Conservation (phyloP, 2,888 invertebrate species). For the Hesperia comma region DNA sequence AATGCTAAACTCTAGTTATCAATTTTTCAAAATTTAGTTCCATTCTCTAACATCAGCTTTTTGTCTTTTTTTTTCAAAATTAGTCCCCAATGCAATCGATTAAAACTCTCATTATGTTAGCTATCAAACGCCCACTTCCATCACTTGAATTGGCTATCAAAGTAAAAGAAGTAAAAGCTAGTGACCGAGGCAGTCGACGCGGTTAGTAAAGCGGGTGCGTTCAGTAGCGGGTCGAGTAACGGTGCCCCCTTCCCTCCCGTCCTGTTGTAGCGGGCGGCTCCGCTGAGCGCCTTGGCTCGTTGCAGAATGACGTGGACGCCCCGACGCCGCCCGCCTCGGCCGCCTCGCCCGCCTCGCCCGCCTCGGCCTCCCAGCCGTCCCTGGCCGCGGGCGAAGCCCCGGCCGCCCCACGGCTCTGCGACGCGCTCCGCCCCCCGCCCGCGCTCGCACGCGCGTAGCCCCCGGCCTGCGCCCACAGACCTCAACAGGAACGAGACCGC, state of each 20-base stretch:
- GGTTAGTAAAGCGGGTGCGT: constrained; percentile 53
- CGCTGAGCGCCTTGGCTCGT: constrained; percentile 80
- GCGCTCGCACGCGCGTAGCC: constrained; percentile 52
- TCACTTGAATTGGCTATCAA: not conserved
- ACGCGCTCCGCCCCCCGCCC: constrained; percentile 42
- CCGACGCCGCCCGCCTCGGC: constrained; percentile 74
- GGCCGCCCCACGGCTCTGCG: constrained; percentile 42
- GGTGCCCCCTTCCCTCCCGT: constrained; percentile 57
- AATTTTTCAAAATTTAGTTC: not conserved
- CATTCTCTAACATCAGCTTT: not conserved
- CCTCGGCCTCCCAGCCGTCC: constrained; percentile 61
- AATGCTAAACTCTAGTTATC: not conserved
- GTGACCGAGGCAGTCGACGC: constrained; percentile 52
- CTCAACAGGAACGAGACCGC: constrained; percentile 52
- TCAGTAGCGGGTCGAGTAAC: constrained; percentile 70
- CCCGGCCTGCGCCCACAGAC: constrained; percentile 46
- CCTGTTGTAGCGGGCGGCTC: constrained; percentile 72
- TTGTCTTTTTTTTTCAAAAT: not conserved
- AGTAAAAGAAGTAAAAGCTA: not conserved
- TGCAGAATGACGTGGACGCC: constrained; percentile 83
- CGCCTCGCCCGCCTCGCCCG: constrained; percentile 64
- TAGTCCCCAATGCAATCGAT: not conserved
- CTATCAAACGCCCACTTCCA: not conserved
- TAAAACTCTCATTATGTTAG: not conserved
- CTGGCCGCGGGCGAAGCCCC: constrained; percentile 53